Evolutionary conservation across 1,140 invertebrate species (phyloP).

Genomic region (Ceratitis capitata): DNA sequence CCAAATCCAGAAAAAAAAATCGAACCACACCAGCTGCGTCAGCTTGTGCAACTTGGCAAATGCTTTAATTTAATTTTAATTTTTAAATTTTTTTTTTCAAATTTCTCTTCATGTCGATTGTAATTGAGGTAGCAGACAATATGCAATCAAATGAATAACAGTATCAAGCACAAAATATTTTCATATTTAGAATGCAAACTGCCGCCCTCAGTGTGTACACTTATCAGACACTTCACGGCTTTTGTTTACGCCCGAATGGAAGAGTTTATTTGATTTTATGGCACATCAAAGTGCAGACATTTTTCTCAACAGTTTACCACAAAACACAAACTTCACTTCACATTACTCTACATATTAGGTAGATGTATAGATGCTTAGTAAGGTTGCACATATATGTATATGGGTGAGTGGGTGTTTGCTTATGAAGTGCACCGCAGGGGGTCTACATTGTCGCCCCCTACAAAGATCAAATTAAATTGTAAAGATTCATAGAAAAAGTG

Average conservation of each 20-base stretch:
- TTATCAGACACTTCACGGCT: slow-evolving; percentile 5
- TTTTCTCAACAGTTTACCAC: not conserved
- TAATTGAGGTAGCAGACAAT: too few species aligned
- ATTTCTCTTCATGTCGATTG: too few species aligned
- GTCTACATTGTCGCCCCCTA: not conserved
- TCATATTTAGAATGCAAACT: not conserved
- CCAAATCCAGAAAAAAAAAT: too few species aligned
- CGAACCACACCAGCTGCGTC: too few species aligned
- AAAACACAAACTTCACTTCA: not conserved
- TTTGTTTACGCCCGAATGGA: not conserved
- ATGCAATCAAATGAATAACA: too few species aligned
- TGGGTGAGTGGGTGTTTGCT: too few species aligned
- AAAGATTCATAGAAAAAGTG: not conserved
- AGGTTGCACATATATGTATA: not conserved
- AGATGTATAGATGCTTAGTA: not conserved
- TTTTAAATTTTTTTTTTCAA: too few species aligned
- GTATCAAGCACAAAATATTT: too few species aligned
- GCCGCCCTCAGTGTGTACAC: not conserved
- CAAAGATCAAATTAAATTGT: slow-evolving; percentile 34
- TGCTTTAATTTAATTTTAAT: too few species aligned
- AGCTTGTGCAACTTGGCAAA: too few species aligned
- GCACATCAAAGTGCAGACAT: slow-evolving; percentile 27
- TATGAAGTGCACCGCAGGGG: not conserved
- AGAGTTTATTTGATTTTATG: slow-evolving; percentile 34
- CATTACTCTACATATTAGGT: too few species aligned